Evolutionary conservation across 2,888 invertebrate genomes (phyloP), one percentile per base, ranked within the genome.

Genomic region (Labia minor): DNA sequence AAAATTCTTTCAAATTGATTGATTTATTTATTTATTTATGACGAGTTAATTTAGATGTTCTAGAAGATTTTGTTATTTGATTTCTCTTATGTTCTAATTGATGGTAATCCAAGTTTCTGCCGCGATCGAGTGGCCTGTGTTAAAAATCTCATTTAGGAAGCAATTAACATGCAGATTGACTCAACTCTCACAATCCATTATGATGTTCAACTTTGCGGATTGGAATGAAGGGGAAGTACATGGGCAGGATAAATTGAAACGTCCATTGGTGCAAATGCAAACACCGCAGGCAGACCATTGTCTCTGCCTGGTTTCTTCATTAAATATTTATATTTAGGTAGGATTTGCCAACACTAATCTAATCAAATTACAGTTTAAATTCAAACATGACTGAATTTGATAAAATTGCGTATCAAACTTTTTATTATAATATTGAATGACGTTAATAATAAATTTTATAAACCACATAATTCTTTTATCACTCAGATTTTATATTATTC

Each of bases 141-240:
- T 49, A 49, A 49, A 49, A 49, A 49, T 49, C n/a, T 10, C 49
- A 49, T 49, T 49, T 49, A 16, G 49, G 49, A 49, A 49, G 49
- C 49, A 49, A 49, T 49, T 49, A 49, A 49, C 49, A 49, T 49
- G 49, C 49, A 49, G 49, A 49, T 49, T 49, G 49, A 4, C 49
- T 49, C 16, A 16, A 49, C n/a, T 49, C 49, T 14, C 49, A n/a
- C 49, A 49, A 49, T 49, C 49, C 49, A 49, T 49, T 49, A 49
- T 49, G 49, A 49, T 49, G 49, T 49, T 49, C 49, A 49, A 49
- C 49, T 49, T 49, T 49, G 49, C 49, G 49, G 49, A 49, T 49
- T 49, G 49, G 49, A 49, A 49, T 11, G 49, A 49, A 49, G 26
- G 26, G 26, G 3, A 6, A 26, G 26, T 3, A 26, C 26, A 26